Conservation (phyloP, 2,888 invertebrate species). For the Dasysyrphus albostriatus region DNA sequence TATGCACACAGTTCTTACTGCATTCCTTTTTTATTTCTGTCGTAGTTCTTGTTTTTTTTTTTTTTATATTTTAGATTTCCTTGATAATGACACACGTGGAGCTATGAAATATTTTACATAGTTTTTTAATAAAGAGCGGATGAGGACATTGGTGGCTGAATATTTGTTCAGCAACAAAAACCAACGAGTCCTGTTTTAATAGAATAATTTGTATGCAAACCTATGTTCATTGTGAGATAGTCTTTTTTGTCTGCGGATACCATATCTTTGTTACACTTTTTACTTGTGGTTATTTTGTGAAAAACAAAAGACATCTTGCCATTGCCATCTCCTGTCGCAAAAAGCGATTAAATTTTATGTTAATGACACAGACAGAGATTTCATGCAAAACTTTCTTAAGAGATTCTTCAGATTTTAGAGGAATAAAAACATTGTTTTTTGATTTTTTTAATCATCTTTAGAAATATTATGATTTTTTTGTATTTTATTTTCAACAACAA, state of each 20-base stretch:
- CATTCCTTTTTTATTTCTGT: slow-evolving; percentile 1
- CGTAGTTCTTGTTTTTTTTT: neutral
- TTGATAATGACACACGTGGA: slow-evolving; percentile 32
- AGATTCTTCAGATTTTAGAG: neutral
- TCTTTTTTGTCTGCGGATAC: neutral
- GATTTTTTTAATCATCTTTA: neutral
- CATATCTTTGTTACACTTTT: slow-evolving; percentile 17
- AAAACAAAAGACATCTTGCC: slow-evolving; percentile 4
- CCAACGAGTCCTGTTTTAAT: slow-evolving; percentile 2
- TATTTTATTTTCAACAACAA: neutral
- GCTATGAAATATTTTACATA: slow-evolving; percentile 20
- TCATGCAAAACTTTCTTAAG: neutral
- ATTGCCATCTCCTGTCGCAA: slow-evolving; percentile 14
- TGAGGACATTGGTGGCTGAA: neutral
- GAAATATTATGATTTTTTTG: neutral
- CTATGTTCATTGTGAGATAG: neutral
- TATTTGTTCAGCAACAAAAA: slow-evolving; percentile 5
- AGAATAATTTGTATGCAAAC: slow-evolving; percentile 42
- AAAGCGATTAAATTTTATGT: slow-evolving; percentile 24
- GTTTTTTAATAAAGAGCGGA: neutral
- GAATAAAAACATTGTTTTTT: slow-evolving; percentile 4
- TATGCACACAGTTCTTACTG: slow-evolving; percentile 17
- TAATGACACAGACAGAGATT: slow-evolving; percentile 21
- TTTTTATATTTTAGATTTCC: neutral
- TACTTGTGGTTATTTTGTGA: slow-evolving; percentile 18